Percentiles rank a stretch among this genome's conserved stretches.
These are phyloP conservation scores for Actias luna DNA, from an alignment of 2,888 invertebrate species.

Conservation along the genomic window DNA sequence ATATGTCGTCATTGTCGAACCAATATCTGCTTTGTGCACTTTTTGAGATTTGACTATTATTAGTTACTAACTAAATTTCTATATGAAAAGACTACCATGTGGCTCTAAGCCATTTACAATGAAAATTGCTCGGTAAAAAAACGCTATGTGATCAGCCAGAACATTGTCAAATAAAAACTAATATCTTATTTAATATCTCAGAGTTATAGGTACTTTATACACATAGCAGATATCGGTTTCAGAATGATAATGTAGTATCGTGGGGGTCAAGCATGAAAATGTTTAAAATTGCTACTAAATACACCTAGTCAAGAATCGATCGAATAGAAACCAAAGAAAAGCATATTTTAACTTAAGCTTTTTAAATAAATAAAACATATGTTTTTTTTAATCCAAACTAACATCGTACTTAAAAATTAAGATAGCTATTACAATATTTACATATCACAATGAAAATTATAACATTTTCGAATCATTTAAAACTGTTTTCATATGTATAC, in stretches of 20 bases:
- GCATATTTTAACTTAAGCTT: background rate
- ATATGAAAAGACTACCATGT: too few species aligned
- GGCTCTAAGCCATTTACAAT: too few species aligned
- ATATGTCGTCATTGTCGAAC: background rate
- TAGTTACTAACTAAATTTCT: too few species aligned
- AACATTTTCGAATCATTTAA: background rate
- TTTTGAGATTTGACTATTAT: too few species aligned
- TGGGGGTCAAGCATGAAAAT: background rate
- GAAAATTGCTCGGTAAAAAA: too few species aligned
- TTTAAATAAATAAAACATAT: background rate
- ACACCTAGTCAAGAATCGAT: slow-evolving; percentile 9
- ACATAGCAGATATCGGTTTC: too few species aligned
- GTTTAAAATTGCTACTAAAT: background rate
- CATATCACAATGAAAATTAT: slow-evolving; percentile 6
- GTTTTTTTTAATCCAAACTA: background rate
- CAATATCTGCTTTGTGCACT: too few species aligned
- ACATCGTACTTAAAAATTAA: slow-evolving; percentile 5
- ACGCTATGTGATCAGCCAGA: too few species aligned
- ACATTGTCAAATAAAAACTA: too few species aligned
- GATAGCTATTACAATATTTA: background rate
- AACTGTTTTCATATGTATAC: background rate
- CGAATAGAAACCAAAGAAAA: slow-evolving; percentile 8
- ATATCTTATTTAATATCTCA: too few species aligned
- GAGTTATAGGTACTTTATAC: too few species aligned
- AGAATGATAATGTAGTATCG: background rate